Base-by-base conservation (phyloP, 2,113 vertebrate species). In the Chamaea fasciata region DNA sequence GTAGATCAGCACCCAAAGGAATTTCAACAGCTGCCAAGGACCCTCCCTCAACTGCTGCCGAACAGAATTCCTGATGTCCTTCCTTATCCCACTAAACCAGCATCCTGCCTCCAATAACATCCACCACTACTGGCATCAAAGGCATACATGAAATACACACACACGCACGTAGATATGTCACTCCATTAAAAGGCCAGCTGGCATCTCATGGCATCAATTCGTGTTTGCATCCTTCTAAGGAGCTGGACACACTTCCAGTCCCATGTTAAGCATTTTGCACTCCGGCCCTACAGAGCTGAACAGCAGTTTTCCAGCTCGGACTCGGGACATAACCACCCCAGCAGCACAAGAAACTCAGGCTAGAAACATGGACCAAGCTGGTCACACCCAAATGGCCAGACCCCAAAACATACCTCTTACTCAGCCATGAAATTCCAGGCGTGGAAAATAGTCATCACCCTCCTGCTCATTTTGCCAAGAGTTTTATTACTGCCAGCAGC, bases 221-320 rank as follows among this genome's bases (percentile, higher is more conserved):
- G 31, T 5, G 14, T 11, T 30, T 71, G 9, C 35, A 57, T 15
- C 26, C 53, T 71, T 49, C 68, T 39, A 49, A n/a, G 41, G 21
- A 79, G 11, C 11, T 6, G 1, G 65, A 52, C 13, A 67, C 26
- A 17, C 56, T 28, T 82, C 26, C 31, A 83, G 23, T 14, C 53
- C 27, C 0, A 0, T 1, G 3, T 4, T 15, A 6, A 78, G 14
- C n/a, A 67, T 35, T 63, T 0, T 62, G 14, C 42, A 83, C 9
- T 31, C 44, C 8, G 5, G 33, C 46, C 74, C n/a, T 35, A 13
- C 11, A 1, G 3, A 85, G 27, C n/a, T 21, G 21, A 20, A n/a
- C 1, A 67, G 69, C 46, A 42, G 18, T 31, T 62, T 23, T 26
- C 46, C n/a, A 46, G n/a, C 46, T 53, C 2, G 0, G 33, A 82